Percentiles rank a stretch among this genome's conserved stretches.
phyloP scores from a whole-genome alignment of 2,113 vertebrate species.

The Pleuronectes platessa region DNA sequence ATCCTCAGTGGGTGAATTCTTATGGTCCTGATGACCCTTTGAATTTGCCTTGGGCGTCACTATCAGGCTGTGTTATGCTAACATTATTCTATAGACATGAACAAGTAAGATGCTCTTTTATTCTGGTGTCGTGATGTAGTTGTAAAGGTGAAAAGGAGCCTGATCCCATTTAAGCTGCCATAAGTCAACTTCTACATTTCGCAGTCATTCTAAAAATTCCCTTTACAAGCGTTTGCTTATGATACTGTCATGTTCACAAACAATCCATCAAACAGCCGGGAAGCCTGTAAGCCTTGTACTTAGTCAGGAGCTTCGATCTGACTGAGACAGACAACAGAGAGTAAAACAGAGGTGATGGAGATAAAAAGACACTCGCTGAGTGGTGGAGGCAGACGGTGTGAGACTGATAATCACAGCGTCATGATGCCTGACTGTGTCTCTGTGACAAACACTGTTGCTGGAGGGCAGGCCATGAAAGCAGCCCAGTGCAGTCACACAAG shows the following conservation, averaged over 20 bases:
- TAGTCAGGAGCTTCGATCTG: constrained; percentile 7
- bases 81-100: neutral
- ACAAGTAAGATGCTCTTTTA: neutral
- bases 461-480: constrained; percentile 35
- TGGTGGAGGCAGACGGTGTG: neutral
- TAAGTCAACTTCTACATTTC: neutral
- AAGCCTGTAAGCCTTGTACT: neutral
- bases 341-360: constrained; percentile 11
- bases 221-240: neutral
- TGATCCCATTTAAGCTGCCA: constrained; percentile 3
- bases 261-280: constrained; percentile 8
- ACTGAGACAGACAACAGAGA: constrained; percentile 11
- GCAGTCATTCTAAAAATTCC: neutral
- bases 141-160: neutral
- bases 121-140: neutral
- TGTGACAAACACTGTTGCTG: constrained; percentile 28
- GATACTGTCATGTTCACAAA: neutral
- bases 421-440: constrained; percentile 17
- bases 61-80: neutral
- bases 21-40: neutral
- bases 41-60: too few species aligned
- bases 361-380: constrained; percentile 9
- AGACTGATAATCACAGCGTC: constrained; percentile 33
- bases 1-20: neutral
- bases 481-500: constrained; percentile 26